Percentiles rank a stretch among this genome's conserved stretches.
These are phyloP conservation scores for Lasius platythorax DNA, from an alignment of 2,888 invertebrate genomes.

Conservation along the genomic window DNA sequence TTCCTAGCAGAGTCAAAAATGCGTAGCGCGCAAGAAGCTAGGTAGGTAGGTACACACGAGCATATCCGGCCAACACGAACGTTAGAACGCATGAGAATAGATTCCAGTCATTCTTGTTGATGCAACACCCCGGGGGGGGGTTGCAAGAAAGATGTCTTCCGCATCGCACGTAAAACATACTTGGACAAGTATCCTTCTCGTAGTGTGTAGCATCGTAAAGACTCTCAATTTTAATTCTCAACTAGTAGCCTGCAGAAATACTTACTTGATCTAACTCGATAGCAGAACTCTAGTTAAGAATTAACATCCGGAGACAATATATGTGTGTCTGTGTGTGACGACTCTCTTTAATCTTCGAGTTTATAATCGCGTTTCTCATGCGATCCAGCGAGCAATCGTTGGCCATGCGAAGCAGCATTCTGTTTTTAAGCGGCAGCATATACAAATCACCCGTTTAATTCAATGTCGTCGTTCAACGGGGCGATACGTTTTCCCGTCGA, in stretches of 20 bases:
- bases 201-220: neutral
- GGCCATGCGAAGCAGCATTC: slow-evolving; percentile 77
- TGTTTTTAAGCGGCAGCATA: slow-evolving; percentile 77
- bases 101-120: slow-evolving; percentile 13
- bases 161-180: neutral
- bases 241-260: neutral
- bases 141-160: neutral
- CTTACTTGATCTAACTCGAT: neutral
- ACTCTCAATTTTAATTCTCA: slow-evolving; percentile 20
- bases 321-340: neutral
- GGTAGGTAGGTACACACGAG: slow-evolving; percentile 80
- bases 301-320: slow-evolving; percentile 12
- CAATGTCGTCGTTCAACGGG: slow-evolving; percentile 38
- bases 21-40: slow-evolving; percentile 81
- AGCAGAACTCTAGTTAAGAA: slow-evolving; percentile 12
- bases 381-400: slow-evolving; percentile 40
- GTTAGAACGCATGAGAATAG: slow-evolving; percentile 54
- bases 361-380: slow-evolving; percentile 48
- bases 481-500: slow-evolving; percentile 1
- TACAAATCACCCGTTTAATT: slow-evolving; percentile 67
- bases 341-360: neutral
- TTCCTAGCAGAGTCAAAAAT: slow-evolving; percentile 78
- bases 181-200: neutral
- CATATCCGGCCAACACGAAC: slow-evolving; percentile 68
- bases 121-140: neutral